Conservation (phyloP, 2,797 vertebrate species). For the Eleutherodactylus coqui region DNA sequence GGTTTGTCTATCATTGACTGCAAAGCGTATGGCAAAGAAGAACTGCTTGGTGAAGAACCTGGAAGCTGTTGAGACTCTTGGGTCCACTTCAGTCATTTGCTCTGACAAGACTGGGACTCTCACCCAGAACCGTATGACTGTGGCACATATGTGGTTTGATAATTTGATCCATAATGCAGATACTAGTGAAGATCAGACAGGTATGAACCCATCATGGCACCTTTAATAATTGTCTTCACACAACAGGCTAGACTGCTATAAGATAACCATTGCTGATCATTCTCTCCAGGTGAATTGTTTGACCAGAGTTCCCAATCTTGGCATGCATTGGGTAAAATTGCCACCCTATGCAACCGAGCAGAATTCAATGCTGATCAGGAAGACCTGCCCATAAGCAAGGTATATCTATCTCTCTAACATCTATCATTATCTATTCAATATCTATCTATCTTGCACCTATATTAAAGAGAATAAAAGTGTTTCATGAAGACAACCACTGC, state of each 20-base stretch:
- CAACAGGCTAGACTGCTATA: background rate
- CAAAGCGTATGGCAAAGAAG: constrained; percentile 82
- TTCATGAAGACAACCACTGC: background rate
- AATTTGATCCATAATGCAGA: constrained; percentile 77
- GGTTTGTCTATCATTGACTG: constrained; percentile 81
- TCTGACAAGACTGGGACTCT: constrained; percentile 82
- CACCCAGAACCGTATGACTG: constrained; percentile 83
- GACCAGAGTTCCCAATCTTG: constrained; percentile 78
- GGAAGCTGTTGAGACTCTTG: constrained; percentile 80
- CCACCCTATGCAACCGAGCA: constrained; percentile 78
- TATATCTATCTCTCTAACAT: constrained; percentile 65
- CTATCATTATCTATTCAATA: no score
- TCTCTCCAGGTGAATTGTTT: constrained; percentile 75
- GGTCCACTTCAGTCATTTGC: constrained; percentile 82
- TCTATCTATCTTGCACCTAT: background rate
- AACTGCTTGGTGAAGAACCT: constrained; percentile 82
- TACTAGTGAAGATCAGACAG: constrained; percentile 78
- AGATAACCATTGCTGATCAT: background rate
- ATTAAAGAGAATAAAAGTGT: background rate
- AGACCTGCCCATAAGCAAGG: constrained; percentile 78
- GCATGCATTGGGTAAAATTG: constrained; percentile 76
- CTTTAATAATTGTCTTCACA: background rate
- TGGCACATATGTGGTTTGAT: constrained; percentile 83
- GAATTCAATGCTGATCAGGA: constrained; percentile 79
- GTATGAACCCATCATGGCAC: constrained; percentile 67